Percentiles rank a stretch among this genome's conserved stretches.
Conservation (phyloP, 2,888 invertebrate species). For the Taphrorychus bicolor region DNA sequence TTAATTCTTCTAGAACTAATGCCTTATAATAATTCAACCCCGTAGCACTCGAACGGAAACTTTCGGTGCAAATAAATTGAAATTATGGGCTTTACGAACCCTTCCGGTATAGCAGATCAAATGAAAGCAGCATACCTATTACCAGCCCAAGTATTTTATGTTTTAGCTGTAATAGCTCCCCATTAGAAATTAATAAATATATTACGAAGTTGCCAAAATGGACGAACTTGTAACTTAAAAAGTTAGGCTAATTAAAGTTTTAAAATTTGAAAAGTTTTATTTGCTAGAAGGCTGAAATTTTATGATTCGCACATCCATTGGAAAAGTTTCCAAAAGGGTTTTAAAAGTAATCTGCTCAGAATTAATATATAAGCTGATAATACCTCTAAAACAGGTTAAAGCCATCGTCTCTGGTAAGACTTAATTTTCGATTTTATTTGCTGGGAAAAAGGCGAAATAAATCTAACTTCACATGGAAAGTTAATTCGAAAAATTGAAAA, state of each 20-base stretch:
- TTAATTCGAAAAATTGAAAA: too few relatives aligned
- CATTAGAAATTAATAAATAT: constrained; percentile 1
- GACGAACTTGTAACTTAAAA: neutral
- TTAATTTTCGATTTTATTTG: neutral
- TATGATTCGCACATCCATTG: neutral
- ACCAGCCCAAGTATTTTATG: constrained; percentile 31
- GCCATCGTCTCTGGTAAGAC: neutral
- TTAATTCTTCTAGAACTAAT: constrained; percentile 40
- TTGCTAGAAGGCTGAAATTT: neutral
- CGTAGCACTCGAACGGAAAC: constrained; percentile 32
- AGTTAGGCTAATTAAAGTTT: neutral
- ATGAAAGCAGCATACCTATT: constrained; percentile 29
- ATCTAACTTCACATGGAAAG: too few relatives aligned
- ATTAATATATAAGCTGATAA: constrained; percentile 1
- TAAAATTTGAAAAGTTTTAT: constrained; percentile 4
- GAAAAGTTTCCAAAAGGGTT: neutral
- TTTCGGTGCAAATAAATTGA: constrained; percentile 31
- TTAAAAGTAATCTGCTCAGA: neutral
- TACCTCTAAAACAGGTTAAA: neutral
- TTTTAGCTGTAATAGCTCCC: constrained; percentile 24
- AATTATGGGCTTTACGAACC: constrained; percentile 28
- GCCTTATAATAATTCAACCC: constrained; percentile 39
- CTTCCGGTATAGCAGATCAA: constrained; percentile 18
- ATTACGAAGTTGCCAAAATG: neutral
- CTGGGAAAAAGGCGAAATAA: too few relatives aligned